A percentile compares a stretch with the other conserved stretches of the same genome.
These are phyloP conservation scores for Leptoclinus maculatus DNA, from an alignment of 2,797 vertebrate genomes.

Conservation along the genomic window DNA sequence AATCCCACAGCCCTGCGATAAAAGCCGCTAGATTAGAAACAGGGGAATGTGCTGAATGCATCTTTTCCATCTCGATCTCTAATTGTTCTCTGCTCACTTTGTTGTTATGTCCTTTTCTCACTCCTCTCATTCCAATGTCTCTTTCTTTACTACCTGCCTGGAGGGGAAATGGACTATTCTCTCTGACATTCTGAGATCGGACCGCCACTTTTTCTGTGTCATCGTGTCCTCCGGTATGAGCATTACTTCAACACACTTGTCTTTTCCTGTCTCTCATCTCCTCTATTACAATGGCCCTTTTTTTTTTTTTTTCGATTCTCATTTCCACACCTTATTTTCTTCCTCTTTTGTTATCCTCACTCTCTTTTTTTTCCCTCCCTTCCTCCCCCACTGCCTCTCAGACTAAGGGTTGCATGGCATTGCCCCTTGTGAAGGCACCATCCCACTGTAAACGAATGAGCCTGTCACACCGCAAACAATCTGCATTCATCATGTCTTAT, in stretches of 20 bases:
- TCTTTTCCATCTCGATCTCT: constrained; percentile 56
- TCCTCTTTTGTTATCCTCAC: not conserved
- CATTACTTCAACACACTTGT: constrained; percentile 26
- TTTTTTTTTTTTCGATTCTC: not conserved
- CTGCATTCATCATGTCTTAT: constrained; percentile 87
- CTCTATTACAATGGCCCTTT: constrained; percentile 2
- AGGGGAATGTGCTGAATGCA: constrained; percentile 60
- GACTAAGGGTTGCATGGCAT: constrained; percentile 50
- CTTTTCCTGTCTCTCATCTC: constrained; percentile 22
- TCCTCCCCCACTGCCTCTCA: constrained; percentile 33
- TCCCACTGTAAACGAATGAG: constrained; percentile 82
- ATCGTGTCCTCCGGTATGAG: constrained; percentile 16
- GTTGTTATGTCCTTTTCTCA: constrained; percentile 49
- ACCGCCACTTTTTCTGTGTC: constrained; percentile 34
- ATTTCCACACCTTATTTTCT: not conserved
- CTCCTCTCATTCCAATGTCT: constrained; percentile 45
- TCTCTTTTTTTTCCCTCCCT: not conserved
- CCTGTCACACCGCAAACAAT: constrained; percentile 83
- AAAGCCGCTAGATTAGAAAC: constrained; percentile 69
- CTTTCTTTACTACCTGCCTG: constrained; percentile 38
- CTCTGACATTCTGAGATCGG: constrained; percentile 26
- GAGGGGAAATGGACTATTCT: constrained; percentile 54
- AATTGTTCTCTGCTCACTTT: constrained; percentile 60
- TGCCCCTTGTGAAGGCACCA: constrained; percentile 60
- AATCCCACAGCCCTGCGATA: constrained; percentile 66